phyloP scores from a whole-genome alignment of 1,140 invertebrate genomes.

The Zaprionus capensis region DNA sequence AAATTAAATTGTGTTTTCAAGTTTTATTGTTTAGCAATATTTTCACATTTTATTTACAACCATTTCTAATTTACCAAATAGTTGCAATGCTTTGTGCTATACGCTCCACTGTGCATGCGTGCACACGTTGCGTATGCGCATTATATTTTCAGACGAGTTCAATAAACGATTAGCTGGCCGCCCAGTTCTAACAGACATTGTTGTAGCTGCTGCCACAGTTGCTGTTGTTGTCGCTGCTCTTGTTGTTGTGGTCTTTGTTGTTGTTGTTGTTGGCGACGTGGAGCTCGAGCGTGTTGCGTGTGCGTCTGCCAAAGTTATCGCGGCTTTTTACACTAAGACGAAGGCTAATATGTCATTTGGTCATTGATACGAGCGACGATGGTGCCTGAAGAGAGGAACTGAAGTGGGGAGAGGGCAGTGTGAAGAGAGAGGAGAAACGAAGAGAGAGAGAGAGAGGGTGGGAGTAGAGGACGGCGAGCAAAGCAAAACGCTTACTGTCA shows the following conservation, averaged over 20 bases:
- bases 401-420: not conserved
- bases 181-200: conserved; percentile 52
- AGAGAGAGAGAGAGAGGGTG: not conserved
- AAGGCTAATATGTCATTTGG: conserved; percentile 82
- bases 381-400: conserved; percentile 20
- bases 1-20: not conserved
- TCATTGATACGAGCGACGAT: conserved; percentile 73
- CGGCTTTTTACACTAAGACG: conserved; percentile 81
- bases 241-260: conserved; percentile 26
- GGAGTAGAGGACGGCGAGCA: conserved; percentile 43
- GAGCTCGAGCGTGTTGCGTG: conserved; percentile 43
- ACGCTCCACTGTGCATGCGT: conserved; percentile 16
- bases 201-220: conserved; percentile 15
- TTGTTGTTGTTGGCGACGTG: conserved; percentile 6
- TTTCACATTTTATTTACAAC: not conserved
- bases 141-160: conserved; percentile 70
- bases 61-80: not conserved
- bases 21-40: not conserved
- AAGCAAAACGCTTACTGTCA: conserved; percentile 81
- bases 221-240: conserved; percentile 12
- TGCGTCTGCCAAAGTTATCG: conserved; percentile 80
- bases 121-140: conserved; percentile 78
- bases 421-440: not conserved
- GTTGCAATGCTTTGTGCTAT: not conserved
- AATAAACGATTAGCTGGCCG: conserved; percentile 76